A percentile compares a stretch with the other conserved stretches of the same genome.
phyloP scores from a whole-genome alignment of 2,888 invertebrate genomes.

The Dendrolimus pini region DNA sequence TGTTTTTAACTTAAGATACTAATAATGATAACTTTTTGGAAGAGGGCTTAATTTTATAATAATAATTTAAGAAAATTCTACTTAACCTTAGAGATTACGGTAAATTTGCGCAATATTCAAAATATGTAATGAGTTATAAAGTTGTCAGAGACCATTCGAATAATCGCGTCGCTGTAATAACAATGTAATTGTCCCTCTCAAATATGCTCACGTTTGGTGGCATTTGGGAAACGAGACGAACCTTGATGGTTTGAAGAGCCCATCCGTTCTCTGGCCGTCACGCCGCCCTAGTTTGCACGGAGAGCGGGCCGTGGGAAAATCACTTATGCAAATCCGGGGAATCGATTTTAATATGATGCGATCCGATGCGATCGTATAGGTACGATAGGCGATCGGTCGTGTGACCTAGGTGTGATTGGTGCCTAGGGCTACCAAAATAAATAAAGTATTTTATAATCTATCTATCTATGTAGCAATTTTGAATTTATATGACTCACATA shows the following conservation, averaged over 20 bases:
- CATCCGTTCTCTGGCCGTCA: slow-evolving; percentile 59
- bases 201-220: background rate
- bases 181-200: background rate
- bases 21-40: too few species aligned
- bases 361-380: slow-evolving; percentile 14
- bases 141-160: background rate
- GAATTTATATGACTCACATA: too few species aligned
- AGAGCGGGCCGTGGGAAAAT: slow-evolving; percentile 67
- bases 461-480: too few species aligned
- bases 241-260: slow-evolving; percentile 42
- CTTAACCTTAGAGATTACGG: too few species aligned
- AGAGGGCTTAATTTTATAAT: too few species aligned
- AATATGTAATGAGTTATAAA: too few species aligned
- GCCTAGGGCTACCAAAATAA: too few species aligned
- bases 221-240: slow-evolving; percentile 24
- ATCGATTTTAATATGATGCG: slow-evolving; percentile 56
- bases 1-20: too few species aligned
- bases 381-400: background rate
- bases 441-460: too few species aligned
- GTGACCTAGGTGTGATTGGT: too few species aligned
- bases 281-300: slow-evolving; percentile 50
- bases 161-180: background rate
- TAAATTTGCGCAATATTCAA: too few species aligned
- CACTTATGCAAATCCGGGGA: slow-evolving; percentile 65
- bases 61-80: too few species aligned